Percentiles rank a stretch among this genome's conserved stretches.
Evolutionary conservation across 2,797 vertebrate genomes (phyloP).

Genomic region (Enteromius anoplus): DNA sequence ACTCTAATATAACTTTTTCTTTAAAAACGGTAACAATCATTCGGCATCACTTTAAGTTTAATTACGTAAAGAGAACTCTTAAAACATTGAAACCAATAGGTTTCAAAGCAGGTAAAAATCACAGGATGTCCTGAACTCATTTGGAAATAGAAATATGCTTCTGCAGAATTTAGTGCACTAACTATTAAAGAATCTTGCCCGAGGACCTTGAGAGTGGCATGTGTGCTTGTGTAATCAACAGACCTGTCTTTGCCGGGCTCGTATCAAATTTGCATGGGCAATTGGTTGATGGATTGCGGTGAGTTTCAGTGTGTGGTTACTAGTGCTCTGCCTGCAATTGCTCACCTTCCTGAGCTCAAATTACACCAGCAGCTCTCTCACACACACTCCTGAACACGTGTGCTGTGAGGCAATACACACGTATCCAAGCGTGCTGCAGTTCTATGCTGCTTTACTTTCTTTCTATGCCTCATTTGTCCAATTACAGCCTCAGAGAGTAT

Average conservation of each 20-base stretch:
- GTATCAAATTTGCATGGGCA: conserved; percentile 60
- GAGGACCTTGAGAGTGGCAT: neutral
- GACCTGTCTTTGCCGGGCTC: conserved; percentile 46
- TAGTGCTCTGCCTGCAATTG: conserved; percentile 47
- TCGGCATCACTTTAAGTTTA: neutral
- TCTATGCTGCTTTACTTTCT: neutral
- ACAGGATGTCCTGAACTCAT: neutral
- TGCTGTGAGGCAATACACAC: neutral
- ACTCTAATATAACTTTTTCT: neutral
- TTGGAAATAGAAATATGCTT: conserved; percentile 3
- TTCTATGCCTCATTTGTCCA: neutral
- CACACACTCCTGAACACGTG: conserved; percentile 42
- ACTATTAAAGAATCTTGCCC: conserved; percentile 17
- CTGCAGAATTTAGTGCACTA: conserved; percentile 30
- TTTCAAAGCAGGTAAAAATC: neutral
- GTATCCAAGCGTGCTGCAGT: neutral
- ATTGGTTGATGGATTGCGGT: conserved; percentile 56
- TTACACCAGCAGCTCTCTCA: conserved; percentile 54
- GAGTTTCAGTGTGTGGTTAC: conserved; percentile 58
- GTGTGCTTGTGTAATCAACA: conserved; percentile 46
- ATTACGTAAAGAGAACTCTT: neutral
- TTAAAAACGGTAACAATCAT: neutral
- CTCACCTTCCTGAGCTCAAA: conserved; percentile 51
- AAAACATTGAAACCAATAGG: neutral
- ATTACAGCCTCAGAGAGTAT: neutral